A percentile compares a stretch with the other conserved stretches of the same genome.
These are phyloP conservation scores for Drosophila cardini DNA, from an alignment of 1,140 invertebrate species.

Conservation along the genomic window DNA sequence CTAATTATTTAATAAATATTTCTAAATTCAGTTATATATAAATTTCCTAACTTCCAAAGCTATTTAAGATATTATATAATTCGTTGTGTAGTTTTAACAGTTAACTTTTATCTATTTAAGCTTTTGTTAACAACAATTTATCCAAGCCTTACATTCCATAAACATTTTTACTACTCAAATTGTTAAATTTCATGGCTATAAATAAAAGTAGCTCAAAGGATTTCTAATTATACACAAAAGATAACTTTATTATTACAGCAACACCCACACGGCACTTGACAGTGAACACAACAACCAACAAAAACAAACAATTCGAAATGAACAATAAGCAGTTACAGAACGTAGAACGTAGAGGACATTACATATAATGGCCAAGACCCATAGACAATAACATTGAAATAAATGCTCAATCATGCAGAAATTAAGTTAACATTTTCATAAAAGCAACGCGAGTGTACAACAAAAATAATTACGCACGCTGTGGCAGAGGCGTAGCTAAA, in stretches of 20 bases:
- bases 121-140: no score
- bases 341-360: constrained; percentile 10
- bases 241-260: constrained; percentile 1
- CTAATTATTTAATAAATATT: no score
- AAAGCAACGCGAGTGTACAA: constrained; percentile 36
- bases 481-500: constrained; percentile 5
- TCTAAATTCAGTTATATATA: no score
- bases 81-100: no score
- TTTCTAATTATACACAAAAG: constrained; percentile 1
- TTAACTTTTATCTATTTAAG: no score
- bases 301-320: constrained; percentile 24
- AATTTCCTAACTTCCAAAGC: no score
- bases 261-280: constrained; percentile 14
- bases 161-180: no score
- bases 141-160: no score
- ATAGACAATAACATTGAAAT: constrained; percentile 68
- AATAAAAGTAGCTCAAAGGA: constrained; percentile 6
- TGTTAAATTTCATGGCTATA: background rate
- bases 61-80: no score
- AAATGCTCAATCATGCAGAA: constrained; percentile 66
- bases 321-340: constrained; percentile 17
- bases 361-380: constrained; percentile 33
- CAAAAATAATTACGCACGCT: constrained; percentile 51
- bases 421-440: constrained; percentile 65
- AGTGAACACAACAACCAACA: constrained; percentile 1